Percentiles rank a stretch among this genome's conserved stretches.
phyloP scores from a whole-genome alignment of 2,797 vertebrate genomes.

The Manis pentadactyla region DNA sequence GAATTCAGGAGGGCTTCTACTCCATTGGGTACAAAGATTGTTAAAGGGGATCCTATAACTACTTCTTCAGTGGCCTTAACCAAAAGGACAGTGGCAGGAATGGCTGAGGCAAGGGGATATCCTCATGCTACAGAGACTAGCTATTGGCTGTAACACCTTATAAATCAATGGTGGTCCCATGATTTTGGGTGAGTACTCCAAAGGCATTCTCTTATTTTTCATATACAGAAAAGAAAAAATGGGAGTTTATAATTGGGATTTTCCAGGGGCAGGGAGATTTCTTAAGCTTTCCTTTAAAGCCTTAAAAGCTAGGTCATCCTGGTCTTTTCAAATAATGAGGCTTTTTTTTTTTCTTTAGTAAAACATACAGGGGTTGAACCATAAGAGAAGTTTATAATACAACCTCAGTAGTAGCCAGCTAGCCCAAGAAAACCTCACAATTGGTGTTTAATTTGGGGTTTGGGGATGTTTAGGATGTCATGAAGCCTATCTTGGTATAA shows the following conservation, averaged over 20 bases:
- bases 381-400: neutral
- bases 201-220: neutral
- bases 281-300: neutral
- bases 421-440: neutral
- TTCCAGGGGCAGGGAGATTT: neutral
- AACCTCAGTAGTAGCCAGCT: neutral
- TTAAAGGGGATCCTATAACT: neutral
- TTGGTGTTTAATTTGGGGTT: neutral
- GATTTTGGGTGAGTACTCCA: neutral
- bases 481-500: neutral
- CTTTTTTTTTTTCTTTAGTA: neutral
- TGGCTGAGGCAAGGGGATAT: neutral
- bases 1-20: neutral
- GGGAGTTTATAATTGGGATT: neutral
- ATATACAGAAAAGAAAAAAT: neutral
- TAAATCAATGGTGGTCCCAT: neutral
- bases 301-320: neutral
- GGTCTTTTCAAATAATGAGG: neutral
- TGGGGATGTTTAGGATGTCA: neutral
- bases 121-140: neutral
- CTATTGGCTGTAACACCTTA: neutral
- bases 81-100: neutral
- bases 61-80: neutral
- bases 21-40: neutral
- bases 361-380: neutral